phyloP scores from a whole-genome alignment of 2,888 invertebrate species.

The Vannuccia rotundouncinata region DNA sequence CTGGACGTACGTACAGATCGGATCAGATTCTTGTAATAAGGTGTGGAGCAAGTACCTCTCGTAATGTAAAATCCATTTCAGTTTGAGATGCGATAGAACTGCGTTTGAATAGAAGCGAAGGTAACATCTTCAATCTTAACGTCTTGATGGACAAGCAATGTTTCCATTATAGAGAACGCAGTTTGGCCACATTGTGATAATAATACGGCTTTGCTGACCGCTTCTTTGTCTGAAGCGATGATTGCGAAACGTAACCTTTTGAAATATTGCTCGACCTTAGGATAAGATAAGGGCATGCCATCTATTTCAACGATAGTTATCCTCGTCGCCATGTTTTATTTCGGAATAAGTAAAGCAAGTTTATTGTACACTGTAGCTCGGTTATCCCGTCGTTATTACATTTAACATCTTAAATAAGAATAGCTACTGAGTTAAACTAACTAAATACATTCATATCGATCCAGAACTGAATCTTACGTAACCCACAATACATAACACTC shows the following conservation, averaged over 20 bases:
- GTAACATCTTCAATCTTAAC: background rate
- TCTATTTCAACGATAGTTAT: background rate
- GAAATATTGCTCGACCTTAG: slow-evolving; percentile 34
- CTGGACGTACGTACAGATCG: background rate
- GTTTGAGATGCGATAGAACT: background rate
- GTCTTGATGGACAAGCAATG: slow-evolving; percentile 19
- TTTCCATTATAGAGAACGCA: slow-evolving; percentile 27
- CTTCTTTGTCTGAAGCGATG: slow-evolving; percentile 28
- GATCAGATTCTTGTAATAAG: background rate
- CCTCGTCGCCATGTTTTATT: slow-evolving; percentile 1
- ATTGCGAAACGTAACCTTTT: slow-evolving; percentile 30
- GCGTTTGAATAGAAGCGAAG: background rate
- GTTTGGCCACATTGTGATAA: slow-evolving; percentile 13
- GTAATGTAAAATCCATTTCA: background rate
- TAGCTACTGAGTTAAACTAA: too few relatives aligned
- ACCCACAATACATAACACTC: too few relatives aligned
- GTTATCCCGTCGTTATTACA: too few relatives aligned
- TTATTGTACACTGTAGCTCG: too few relatives aligned
- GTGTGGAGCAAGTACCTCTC: slow-evolving; percentile 14
- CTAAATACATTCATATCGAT: too few relatives aligned
- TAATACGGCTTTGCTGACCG: slow-evolving; percentile 13
- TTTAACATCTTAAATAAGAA: too few relatives aligned
- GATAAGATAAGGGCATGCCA: slow-evolving; percentile 30
- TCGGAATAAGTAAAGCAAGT: background rate
- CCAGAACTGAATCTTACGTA: too few relatives aligned